phyloP scores from a whole-genome alignment of 1,140 invertebrate genomes.

The Bombus sibiricus region DNA sequence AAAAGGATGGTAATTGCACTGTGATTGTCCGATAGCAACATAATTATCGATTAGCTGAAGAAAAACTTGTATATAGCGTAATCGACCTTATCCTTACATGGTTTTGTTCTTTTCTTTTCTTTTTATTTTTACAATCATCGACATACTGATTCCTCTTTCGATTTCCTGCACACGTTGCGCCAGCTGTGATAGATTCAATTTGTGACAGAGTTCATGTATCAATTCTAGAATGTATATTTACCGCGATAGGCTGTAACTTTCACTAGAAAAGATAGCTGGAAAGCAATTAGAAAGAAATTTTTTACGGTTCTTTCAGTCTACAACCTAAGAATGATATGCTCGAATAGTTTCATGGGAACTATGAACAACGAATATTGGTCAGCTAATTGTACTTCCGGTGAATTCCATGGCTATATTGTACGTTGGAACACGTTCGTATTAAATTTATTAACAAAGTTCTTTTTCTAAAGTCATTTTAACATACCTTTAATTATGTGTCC shows the following conservation, averaged over 20 bases:
- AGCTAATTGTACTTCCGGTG: constrained; percentile 1
- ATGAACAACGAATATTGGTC: background rate
- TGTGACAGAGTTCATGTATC: background rate
- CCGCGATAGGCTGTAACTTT: constrained; percentile 1
- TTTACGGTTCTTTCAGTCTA: constrained; percentile 27
- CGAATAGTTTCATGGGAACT: constrained; percentile 40
- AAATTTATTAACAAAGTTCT: background rate
- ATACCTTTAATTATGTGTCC: background rate
- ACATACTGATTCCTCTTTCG: no score
- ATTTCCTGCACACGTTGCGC: background rate
- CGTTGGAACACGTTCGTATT: background rate
- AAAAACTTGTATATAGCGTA: background rate
- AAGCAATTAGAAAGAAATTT: constrained; percentile 50
- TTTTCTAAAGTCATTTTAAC: background rate
- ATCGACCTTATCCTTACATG: background rate
- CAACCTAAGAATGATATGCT: constrained; percentile 5
- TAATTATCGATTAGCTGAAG: background rate
- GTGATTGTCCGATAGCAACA: background rate
- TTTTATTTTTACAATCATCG: background rate
- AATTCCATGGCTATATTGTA: background rate
- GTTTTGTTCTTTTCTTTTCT: background rate
- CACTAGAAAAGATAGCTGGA: constrained; percentile 29
- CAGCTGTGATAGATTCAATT: background rate
- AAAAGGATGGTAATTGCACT: background rate
- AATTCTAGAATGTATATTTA: background rate